Percentiles rank a stretch among this genome's conserved stretches.
These are phyloP conservation scores for Bedellia somnulentella DNA, from an alignment of 2,888 invertebrate species.

Conservation along the genomic window DNA sequence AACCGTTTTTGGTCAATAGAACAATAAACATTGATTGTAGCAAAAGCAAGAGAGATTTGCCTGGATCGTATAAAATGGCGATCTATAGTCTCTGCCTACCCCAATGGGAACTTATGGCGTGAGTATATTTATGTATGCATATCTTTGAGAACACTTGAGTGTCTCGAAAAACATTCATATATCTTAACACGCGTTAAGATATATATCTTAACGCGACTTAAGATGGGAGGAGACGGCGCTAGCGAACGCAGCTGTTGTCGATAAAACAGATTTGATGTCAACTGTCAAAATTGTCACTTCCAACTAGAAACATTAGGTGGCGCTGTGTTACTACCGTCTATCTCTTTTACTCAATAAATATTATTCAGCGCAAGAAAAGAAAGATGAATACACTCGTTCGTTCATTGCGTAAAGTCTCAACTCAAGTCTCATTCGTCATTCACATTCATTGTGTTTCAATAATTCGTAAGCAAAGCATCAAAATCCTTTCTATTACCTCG, in stretches of 20 bases:
- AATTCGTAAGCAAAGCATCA: conserved; percentile 25
- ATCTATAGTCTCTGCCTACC: too few relatives aligned
- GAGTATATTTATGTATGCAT: too few relatives aligned
- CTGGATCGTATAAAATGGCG: too few relatives aligned
- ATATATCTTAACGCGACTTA: too few relatives aligned
- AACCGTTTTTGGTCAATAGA: too few relatives aligned
- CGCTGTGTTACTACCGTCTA: conserved; percentile 6
- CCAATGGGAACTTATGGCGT: too few relatives aligned
- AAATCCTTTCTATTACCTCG: conserved; percentile 12
- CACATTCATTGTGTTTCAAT: conserved; percentile 42
- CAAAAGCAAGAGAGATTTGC: too few relatives aligned
- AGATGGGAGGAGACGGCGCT: conserved; percentile 5
- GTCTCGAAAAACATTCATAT: too few relatives aligned
- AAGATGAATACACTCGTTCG: conserved; percentile 11
- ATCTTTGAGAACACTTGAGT: conserved; percentile 13
- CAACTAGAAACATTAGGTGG: not conserved
- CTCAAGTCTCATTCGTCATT: conserved; percentile 39
- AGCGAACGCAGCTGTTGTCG: not conserved
- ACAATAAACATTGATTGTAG: too few relatives aligned
- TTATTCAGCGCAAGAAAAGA: conserved; percentile 13
- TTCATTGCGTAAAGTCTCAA: conserved; percentile 15
- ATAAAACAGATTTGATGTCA: not conserved
- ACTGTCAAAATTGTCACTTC: conserved; percentile 1
- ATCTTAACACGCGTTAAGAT: too few relatives aligned
- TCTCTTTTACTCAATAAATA: conserved; percentile 14